These are phyloP conservation scores for Ips nitidus DNA, from an alignment of 1,140 invertebrate species.

Conservation along the genomic window DNA sequence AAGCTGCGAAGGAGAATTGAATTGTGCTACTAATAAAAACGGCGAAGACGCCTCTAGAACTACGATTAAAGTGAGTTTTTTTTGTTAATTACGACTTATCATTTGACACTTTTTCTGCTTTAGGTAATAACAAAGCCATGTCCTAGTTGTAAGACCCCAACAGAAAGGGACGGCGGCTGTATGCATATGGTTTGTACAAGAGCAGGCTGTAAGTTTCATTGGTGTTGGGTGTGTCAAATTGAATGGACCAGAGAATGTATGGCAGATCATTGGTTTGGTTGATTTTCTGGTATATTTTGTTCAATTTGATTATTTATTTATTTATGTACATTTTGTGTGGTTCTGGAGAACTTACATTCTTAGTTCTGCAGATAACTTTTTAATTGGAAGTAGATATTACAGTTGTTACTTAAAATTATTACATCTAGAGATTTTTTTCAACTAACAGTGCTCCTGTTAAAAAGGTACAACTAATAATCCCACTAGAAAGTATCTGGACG, in stretches of 20 bases:
- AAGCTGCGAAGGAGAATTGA: conserved; percentile 17
- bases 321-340: no score
- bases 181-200: conserved; percentile 86
- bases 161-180: conserved; percentile 84
- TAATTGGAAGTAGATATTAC: no score
- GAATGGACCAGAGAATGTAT: conserved; percentile 85
- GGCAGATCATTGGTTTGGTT: conserved; percentile 88
- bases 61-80: conserved; percentile 59
- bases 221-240: conserved; percentile 89
- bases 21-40: conserved; percentile 12
- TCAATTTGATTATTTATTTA: not conserved
- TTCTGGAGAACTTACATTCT: no score
- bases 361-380: no score
- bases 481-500: no score
- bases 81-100: conserved; percentile 2
- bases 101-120: not conserved
- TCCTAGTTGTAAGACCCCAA: conserved; percentile 83
- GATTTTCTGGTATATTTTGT: conserved; percentile 39
- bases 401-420: no score
- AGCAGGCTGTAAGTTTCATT: conserved; percentile 74
- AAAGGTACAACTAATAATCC: no score
- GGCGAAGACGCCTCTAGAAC: conserved; percentile 59
- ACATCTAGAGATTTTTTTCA: no score
- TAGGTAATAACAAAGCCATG: conserved; percentile 80
- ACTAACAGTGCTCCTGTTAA: no score